Evolutionary conservation across 2,797 vertebrate species (phyloP).

Genomic region (Sitta carolinensis): DNA sequence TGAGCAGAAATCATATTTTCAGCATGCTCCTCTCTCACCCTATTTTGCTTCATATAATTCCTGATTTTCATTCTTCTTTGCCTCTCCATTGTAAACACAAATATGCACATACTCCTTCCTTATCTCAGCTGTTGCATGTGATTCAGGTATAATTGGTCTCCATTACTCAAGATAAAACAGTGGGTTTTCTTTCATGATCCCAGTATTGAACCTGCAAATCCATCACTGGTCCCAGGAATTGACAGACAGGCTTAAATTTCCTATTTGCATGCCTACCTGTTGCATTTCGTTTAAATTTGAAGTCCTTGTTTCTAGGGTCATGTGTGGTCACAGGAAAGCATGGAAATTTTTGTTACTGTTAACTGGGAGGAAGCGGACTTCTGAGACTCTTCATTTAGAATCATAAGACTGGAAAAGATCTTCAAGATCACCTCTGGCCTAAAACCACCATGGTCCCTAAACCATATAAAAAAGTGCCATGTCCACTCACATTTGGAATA

Average conservation of each 20-base stretch:
- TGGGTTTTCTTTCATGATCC: not conserved
- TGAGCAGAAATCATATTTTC: not conserved
- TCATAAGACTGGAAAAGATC: not conserved
- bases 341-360: not conserved
- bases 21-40: not conserved
- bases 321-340: not conserved
- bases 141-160: not conserved
- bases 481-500: not conserved
- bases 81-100: not conserved
- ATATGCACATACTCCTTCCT: not conserved
- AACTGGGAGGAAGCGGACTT: not conserved
- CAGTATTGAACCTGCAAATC: not conserved
- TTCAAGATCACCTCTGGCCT: not conserved
- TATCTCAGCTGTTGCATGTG: not conserved
- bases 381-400: not conserved
- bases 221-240: not conserved
- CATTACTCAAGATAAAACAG: not conserved
- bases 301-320: not conserved
- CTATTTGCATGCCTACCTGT: not conserved
- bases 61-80: not conserved
- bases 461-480: not conserved
- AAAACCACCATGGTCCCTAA: not conserved
- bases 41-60: not conserved
- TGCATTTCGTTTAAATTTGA: slow-evolving; percentile 10
- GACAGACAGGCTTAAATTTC: not conserved